Conservation (phyloP, 2,113 vertebrate species). For the Notiomystis cincta region DNA sequence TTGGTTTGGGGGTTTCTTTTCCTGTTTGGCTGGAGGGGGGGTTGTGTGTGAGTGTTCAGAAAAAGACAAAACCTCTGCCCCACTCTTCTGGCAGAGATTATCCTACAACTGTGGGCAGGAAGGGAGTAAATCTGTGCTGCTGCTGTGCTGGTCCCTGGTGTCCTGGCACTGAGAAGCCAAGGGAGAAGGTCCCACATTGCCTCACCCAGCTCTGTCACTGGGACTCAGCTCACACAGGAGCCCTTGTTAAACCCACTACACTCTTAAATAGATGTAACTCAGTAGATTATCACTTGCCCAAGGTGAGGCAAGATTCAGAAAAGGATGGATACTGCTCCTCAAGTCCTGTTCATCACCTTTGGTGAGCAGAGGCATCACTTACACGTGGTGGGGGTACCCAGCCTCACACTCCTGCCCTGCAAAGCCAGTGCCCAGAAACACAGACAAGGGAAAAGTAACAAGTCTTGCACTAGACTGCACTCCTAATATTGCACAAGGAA, state of each 20-base stretch:
- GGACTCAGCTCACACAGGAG: too few relatives aligned
- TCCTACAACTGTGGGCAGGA: background rate
- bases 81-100: background rate
- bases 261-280: background rate
- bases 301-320: background rate
- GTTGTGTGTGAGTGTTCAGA: background rate
- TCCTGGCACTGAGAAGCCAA: background rate
- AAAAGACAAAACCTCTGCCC: background rate
- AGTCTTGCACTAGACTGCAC: background rate
- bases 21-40: background rate
- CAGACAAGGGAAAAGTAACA: accelerated
- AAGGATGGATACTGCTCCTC: background rate
- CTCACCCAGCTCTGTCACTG: background rate
- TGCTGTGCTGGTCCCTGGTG: background rate
- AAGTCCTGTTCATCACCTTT: background rate
- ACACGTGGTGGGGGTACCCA: background rate
- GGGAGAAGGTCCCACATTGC: background rate
- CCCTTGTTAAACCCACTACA: too few relatives aligned
- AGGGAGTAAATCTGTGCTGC: background rate
- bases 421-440: background rate
- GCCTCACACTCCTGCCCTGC: accelerated
- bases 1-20: background rate
- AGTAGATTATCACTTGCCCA: background rate
- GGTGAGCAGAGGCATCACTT: too few relatives aligned
- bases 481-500: accelerated